phyloP scores from a whole-genome alignment of 2,113 vertebrate species.

The Caranx melampygus region DNA sequence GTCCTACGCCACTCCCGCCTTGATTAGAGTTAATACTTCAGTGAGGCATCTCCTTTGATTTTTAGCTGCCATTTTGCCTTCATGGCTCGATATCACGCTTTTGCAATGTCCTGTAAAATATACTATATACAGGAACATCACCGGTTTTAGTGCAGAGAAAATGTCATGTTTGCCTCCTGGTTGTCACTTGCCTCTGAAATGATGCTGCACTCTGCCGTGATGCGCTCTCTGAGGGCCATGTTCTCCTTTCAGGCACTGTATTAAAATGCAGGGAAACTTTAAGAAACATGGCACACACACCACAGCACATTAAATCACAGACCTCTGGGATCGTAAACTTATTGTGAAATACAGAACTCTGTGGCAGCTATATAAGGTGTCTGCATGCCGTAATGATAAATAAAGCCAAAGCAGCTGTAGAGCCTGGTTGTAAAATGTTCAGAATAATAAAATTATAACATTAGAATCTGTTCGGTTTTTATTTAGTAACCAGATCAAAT shows the following conservation, averaged over 20 bases:
- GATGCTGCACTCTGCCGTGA: constrained; percentile 54
- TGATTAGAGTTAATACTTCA: constrained; percentile 48
- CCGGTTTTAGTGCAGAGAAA: constrained; percentile 36
- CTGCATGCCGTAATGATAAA: constrained; percentile 2
- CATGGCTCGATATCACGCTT: background rate
- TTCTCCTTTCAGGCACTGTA: constrained; percentile 50
- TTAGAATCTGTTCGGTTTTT: background rate
- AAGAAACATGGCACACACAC: constrained; percentile 62
- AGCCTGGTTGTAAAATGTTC: background rate
- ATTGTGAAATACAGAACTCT: constrained; percentile 30
- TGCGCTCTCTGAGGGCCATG: constrained; percentile 59
- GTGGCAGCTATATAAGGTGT: constrained; percentile 22
- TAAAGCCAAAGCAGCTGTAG: constrained; percentile 8
- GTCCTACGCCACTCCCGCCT: background rate
- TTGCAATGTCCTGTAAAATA: constrained; percentile 44
- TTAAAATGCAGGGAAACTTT: constrained; percentile 69
- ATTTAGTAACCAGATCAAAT: background rate
- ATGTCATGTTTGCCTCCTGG: constrained; percentile 58
- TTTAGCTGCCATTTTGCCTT: constrained; percentile 5
- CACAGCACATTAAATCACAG: constrained; percentile 43
- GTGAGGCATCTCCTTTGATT: constrained; percentile 9
- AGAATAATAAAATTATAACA: background rate
- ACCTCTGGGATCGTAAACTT: constrained; percentile 29
- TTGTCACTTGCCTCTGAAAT: constrained; percentile 64
- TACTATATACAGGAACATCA: constrained; percentile 13